A percentile compares a stretch with the other conserved stretches of the same genome.
Evolutionary conservation across 2,113 vertebrate genomes (phyloP).

Genomic region (Tychaedon coryphoeus): DNA sequence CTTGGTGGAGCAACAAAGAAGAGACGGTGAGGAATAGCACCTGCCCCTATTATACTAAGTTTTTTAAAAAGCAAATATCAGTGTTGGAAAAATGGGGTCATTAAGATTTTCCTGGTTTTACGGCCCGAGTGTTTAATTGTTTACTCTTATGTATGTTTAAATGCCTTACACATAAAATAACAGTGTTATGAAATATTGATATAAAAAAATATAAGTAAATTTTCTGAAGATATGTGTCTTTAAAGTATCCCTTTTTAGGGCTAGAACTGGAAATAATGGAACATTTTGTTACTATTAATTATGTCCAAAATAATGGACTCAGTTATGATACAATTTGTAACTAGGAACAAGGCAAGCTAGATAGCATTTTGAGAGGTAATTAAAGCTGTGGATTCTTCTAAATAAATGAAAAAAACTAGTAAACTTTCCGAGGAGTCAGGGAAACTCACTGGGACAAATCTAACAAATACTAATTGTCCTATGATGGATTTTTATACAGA

Average conservation of each 20-base stretch:
- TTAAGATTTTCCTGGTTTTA: neutral
- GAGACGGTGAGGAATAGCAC: slow-evolving; percentile 69
- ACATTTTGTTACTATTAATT: neutral
- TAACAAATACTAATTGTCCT: neutral
- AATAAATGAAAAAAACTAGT: neutral
- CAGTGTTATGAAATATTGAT: neutral
- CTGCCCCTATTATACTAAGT: neutral
- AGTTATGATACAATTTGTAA: neutral
- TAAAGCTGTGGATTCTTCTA: neutral
- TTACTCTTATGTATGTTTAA: neutral
- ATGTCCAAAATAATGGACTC: neutral
- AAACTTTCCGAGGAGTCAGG: neutral
- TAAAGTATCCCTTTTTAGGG: neutral
- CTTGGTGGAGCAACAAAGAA: slow-evolving; percentile 88
- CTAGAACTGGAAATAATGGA: neutral
- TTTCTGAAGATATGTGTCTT: neutral
- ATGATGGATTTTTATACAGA: slow-evolving; percentile 45
- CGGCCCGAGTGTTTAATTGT: neutral
- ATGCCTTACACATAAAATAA: neutral
- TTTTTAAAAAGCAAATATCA: neutral
- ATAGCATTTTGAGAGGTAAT: neutral
- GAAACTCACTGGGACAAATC: neutral
- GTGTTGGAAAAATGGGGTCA: neutral
- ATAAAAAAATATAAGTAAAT: neutral
- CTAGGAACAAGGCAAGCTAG: neutral